Evolutionary conservation across 1,140 invertebrate species (phyloP).

Genomic region (Saccostrea echinata): DNA sequence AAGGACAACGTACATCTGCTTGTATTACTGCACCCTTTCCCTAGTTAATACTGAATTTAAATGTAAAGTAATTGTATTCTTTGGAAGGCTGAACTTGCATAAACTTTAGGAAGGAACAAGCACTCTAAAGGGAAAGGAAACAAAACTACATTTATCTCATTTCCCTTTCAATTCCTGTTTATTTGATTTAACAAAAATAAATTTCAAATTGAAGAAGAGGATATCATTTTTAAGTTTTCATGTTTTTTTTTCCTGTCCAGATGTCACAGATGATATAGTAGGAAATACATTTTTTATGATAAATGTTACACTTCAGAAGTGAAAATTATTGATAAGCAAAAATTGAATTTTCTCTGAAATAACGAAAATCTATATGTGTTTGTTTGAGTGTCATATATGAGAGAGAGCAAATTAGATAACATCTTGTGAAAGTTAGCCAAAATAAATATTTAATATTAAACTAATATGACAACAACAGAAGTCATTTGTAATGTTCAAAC

Average conservation of each 20-base stretch:
- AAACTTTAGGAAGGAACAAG: background rate
- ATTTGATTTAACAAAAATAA: constrained; percentile 16
- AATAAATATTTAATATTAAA: constrained; percentile 35
- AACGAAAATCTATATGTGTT: constrained; percentile 13
- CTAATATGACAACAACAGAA: constrained; percentile 15
- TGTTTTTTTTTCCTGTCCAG: constrained; percentile 22
- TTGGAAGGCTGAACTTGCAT: background rate
- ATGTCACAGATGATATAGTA: constrained; percentile 24
- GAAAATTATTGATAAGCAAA: constrained; percentile 25
- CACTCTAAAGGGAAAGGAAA: background rate
- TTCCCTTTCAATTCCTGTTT: constrained; percentile 30
- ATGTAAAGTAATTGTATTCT: background rate
- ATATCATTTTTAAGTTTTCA: background rate
- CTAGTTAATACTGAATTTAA: background rate
- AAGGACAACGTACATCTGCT: background rate
- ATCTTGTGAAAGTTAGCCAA: background rate
- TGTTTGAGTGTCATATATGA: background rate
- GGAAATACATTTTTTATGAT: constrained; percentile 33
- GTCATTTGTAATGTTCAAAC: background rate
- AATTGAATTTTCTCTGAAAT: constrained; percentile 37
- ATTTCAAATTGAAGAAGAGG: background rate
- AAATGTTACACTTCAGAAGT: constrained; percentile 20
- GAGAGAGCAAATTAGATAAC: constrained; percentile 17
- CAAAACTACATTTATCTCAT: constrained; percentile 18
- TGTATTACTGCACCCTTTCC: background rate